Percentiles rank a stretch among this genome's conserved stretches.
Evolutionary conservation across 2,888 invertebrate species (phyloP).

Genomic region (Embidobia sp.): DNA sequence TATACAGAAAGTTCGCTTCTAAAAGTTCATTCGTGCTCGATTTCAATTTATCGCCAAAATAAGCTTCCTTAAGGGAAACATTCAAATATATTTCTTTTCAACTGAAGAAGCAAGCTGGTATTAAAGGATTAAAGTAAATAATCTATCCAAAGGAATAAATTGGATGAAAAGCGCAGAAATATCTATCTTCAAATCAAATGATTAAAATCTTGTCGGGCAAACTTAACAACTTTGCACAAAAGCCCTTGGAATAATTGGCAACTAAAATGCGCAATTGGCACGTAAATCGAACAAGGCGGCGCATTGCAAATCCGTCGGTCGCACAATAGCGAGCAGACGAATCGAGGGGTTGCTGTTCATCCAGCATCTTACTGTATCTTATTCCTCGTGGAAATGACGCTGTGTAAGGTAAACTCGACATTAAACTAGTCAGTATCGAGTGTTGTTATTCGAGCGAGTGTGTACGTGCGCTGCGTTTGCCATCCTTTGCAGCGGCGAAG

Average conservation of each 20-base stretch:
- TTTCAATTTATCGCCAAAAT: too few species aligned
- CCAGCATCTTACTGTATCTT: constrained; percentile 27
- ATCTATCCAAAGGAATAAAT: too few species aligned
- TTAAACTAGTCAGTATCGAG: constrained; percentile 47
- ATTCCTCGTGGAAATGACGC: constrained; percentile 38
- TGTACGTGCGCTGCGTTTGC: constrained; percentile 39
- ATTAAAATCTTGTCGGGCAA: too few species aligned
- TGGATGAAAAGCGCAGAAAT: too few species aligned
- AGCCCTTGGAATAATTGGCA: neutral
- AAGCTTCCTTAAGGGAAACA: too few species aligned
- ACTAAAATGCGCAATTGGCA: neutral
- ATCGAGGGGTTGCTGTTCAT: neutral
- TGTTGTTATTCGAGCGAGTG: constrained; percentile 41
- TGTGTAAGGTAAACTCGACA: constrained; percentile 47
- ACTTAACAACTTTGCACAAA: too few species aligned
- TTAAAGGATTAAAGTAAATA: too few species aligned
- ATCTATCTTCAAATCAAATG: too few species aligned
- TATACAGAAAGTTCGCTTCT: too few species aligned
- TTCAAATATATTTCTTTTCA: too few species aligned
- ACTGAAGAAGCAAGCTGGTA: too few species aligned
- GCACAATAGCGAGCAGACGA: constrained; percentile 1
- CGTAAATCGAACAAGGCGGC: neutral
- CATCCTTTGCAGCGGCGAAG: constrained; percentile 7
- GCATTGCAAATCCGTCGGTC: constrained; percentile 4
- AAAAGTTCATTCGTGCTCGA: too few species aligned